These are phyloP conservation scores for Poliocrania exsul DNA, from an alignment of 2,797 vertebrate species.

Conservation along the genomic window DNA sequence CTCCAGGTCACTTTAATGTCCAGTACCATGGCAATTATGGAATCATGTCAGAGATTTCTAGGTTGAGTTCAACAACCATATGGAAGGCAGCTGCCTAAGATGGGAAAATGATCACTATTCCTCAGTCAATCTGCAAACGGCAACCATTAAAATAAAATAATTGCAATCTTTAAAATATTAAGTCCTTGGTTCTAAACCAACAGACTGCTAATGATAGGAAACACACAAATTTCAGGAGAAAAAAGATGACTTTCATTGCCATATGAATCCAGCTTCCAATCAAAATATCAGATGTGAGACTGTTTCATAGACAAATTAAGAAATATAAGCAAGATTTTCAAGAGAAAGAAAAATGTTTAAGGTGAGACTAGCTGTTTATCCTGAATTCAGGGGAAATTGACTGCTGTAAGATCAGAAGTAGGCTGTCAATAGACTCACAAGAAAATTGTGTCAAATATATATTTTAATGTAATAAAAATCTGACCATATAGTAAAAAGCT, in stretches of 20 bases:
- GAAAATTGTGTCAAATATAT: background rate
- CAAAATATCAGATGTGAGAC: background rate
- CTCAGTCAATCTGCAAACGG: conserved; percentile 22
- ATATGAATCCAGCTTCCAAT: background rate
- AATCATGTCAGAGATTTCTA: background rate
- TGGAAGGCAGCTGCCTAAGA: conserved; percentile 10
- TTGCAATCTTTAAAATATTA: background rate
- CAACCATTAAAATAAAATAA: conserved; percentile 42
- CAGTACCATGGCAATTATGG: background rate
- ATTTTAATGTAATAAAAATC: background rate
- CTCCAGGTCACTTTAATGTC: background rate
- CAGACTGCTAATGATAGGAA: background rate
- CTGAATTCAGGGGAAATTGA: background rate
- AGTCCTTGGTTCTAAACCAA: background rate
- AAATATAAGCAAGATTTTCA: background rate
- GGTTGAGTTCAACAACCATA: background rate
- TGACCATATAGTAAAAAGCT: background rate
- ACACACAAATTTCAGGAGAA: background rate
- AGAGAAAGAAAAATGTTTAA: background rate
- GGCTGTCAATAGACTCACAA: background rate
- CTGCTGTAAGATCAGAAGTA: background rate
- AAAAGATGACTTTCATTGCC: background rate
- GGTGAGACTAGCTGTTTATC: background rate
- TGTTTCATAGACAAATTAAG: background rate
- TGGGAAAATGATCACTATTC: background rate